Evolutionary conservation across 2,888 invertebrate species (phyloP), one percentile per base, ranked within the genome.

Genomic region (Caenorhabditis zanzibari): DNA sequence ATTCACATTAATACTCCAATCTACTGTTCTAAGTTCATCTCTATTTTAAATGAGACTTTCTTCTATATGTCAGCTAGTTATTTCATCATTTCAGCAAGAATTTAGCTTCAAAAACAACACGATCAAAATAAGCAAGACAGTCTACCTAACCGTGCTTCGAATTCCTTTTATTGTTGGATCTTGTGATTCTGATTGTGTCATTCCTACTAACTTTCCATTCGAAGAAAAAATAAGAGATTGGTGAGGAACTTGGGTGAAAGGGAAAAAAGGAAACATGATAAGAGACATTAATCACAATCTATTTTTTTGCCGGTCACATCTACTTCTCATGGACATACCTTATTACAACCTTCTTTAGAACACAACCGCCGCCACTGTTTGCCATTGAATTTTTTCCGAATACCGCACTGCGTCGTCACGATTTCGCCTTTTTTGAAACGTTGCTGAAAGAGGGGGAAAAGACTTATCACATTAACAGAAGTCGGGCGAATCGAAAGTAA

Each of bases 281-380:
- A 76, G 59, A 68, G 32, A 26, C 49, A 61, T 52, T 24, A 24
- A 58, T 32, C 58, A 58, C 49, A 32, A 32, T 41, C 71, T 22
- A 59, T 41, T 61, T 38, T 61, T 47, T 47, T 26, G 28, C 26
- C 22, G 80, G 52, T 49, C 68, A 66, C 28, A 64, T 47, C 14
- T 4, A 28, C 52, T 44, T 49, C 22, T 14, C 26, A 38, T 61
- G 41, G 61, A 41, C 35, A 35, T 61, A 90, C 91, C 88, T 91
- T 91, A 72, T 89, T 91, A 79, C 90, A 91, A 26, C 96, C 96
- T 91, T 96, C 96, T 93, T 96, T 96, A 81, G 97, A 97, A 94
- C 98, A 99, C 86, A 99, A 94, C 90, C 98, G 94, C 85, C 98
- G 95, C 99, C 98, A 99, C 93, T 99, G 99, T 94, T 99, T 99